These are phyloP conservation scores for Garrulus glandarius DNA, from an alignment of 2,797 vertebrate genomes.

Conservation along the genomic window DNA sequence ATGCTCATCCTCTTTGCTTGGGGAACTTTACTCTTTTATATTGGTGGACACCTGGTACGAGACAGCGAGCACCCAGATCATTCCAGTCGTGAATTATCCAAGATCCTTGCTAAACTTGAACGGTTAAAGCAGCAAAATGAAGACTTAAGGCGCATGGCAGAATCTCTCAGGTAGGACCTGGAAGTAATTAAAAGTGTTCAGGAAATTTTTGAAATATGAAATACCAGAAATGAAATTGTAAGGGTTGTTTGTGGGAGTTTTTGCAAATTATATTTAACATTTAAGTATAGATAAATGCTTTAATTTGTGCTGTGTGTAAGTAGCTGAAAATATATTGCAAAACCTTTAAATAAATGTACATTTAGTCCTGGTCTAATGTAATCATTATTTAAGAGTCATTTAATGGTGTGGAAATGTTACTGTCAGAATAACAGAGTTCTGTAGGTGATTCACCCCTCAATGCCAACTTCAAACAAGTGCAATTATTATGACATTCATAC, in stretches of 20 bases:
- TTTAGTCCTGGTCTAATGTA: neutral
- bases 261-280: neutral
- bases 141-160: slow-evolving; percentile 95
- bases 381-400: neutral
- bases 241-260: neutral
- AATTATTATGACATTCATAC: neutral
- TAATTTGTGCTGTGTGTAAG: neutral
- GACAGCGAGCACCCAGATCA: slow-evolving; percentile 94
- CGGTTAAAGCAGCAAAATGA: slow-evolving; percentile 98
- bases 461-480: neutral
- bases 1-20: slow-evolving; percentile 98
- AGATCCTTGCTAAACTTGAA: slow-evolving; percentile 96
- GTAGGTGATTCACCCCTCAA: neutral
- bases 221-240: neutral
- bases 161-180: slow-evolving; percentile 89
- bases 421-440: neutral
- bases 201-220: neutral
- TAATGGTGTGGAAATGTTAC: neutral
- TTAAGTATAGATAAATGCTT: neutral
- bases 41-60: slow-evolving; percentile 94
- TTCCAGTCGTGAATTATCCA: slow-evolving; percentile 94
- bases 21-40: slow-evolving; percentile 97
- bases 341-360: neutral
- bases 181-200: neutral
- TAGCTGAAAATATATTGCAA: neutral